A percentile compares a stretch with the other conserved stretches of the same genome.
These are phyloP conservation scores for Fukomys damarensis DNA, from an alignment of 2,113 vertebrate genomes.

Conservation along the genomic window DNA sequence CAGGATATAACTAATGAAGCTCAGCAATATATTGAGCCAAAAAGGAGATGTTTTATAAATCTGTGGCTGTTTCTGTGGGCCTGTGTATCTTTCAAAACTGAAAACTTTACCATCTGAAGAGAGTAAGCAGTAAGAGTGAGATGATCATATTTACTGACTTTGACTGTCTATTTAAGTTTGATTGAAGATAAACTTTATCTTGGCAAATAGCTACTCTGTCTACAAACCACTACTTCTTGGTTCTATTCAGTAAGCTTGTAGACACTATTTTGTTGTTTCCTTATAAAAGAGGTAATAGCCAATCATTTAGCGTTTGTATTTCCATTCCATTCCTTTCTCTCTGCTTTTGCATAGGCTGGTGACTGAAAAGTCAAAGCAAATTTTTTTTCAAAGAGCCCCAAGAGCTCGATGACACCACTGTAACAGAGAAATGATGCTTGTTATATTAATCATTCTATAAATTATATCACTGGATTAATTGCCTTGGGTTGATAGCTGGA, in stretches of 20 bases:
- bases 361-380: conserved; percentile 50
- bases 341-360: conserved; percentile 44
- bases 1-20: background rate
- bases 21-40: conserved; percentile 14
- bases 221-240: background rate
- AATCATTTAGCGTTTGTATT: conserved; percentile 26
- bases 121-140: conserved; percentile 4
- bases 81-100: background rate
- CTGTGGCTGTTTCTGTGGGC: background rate
- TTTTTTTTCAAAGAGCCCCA: background rate
- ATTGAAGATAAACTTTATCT: conserved; percentile 18
- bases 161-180: background rate
- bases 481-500: conserved; percentile 28
- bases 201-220: background rate
- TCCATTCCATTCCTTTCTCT: conserved; percentile 6
- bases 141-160: background rate
- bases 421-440: background rate
- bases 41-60: background rate
- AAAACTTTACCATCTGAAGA: background rate
- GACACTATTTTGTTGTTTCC: conserved; percentile 27
- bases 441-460: conserved; percentile 53
- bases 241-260: background rate
- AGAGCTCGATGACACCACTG: conserved; percentile 56
- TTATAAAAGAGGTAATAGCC: conserved; percentile 40
- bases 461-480: conserved; percentile 49